phyloP scores from a whole-genome alignment of 2,888 invertebrate genomes.

The Thalpophila matura region DNA sequence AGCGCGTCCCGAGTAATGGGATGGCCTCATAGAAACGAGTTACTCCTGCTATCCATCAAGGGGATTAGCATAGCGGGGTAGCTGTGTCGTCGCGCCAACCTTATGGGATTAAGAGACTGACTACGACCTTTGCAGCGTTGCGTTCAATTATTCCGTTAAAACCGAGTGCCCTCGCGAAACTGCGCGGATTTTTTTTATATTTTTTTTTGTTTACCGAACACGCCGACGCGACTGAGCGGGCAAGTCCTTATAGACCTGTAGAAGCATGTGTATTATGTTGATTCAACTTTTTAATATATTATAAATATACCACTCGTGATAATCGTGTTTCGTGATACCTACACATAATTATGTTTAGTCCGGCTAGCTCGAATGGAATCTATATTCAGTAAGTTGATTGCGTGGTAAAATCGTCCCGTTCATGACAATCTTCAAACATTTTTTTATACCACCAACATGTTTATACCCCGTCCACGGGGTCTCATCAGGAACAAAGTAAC shows the following conservation, averaged over 20 bases:
- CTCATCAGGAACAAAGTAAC: too few relatives aligned
- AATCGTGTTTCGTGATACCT: too few relatives aligned
- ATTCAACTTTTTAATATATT: constrained; percentile 3
- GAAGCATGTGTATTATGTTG: not conserved
- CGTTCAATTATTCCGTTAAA: constrained; percentile 71
- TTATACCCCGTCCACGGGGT: too few relatives aligned
- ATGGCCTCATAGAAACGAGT: constrained; percentile 59
- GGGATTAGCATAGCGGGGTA: constrained; percentile 69
- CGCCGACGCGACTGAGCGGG: not conserved
- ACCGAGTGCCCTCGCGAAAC: constrained; percentile 50
- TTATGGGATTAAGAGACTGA: constrained; percentile 72
- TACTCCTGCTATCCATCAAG: constrained; percentile 71
- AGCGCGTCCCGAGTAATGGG: constrained; percentile 58
- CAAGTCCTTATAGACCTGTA: not conserved
- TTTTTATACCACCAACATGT: too few relatives aligned
- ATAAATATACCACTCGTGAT: too few relatives aligned
- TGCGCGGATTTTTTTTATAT: constrained; percentile 29
- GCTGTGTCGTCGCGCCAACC: constrained; percentile 68
- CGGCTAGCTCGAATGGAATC: too few relatives aligned
- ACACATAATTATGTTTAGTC: too few relatives aligned
- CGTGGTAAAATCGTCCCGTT: too few relatives aligned
- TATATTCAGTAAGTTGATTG: too few relatives aligned
- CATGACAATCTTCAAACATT: too few relatives aligned
- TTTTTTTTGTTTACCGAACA: not conserved
- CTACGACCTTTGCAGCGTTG: constrained; percentile 64